Evolutionary conservation across 2,797 vertebrate genomes (phyloP).

Genomic region (Triplophysa yarkandensis): DNA sequence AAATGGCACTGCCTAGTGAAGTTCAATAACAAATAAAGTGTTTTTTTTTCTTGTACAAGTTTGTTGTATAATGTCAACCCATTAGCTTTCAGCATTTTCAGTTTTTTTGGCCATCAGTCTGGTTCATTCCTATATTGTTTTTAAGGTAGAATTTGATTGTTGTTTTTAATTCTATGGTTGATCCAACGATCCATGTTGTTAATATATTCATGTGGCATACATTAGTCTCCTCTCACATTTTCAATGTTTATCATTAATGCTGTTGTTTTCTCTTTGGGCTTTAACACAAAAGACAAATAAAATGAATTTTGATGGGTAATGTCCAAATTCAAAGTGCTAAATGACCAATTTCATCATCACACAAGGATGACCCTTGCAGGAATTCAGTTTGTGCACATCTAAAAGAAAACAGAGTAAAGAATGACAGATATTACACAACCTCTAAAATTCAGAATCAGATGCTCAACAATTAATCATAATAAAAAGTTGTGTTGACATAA

Average conservation of each 20-base stretch:
- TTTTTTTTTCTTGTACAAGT: slow-evolving; percentile 17
- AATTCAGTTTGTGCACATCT: neutral
- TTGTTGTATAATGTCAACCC: neutral
- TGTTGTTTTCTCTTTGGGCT: neutral
- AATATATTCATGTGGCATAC: neutral
- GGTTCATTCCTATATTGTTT: no score
- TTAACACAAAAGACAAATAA: neutral
- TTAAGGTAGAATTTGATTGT: neutral
- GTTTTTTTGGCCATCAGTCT: neutral
- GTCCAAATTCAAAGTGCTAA: neutral
- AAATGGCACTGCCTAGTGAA: neutral
- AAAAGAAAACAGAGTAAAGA: neutral
- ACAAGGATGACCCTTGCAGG: no score
- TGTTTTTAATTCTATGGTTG: no score
- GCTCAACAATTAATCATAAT: no score
- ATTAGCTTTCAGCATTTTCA: neutral
- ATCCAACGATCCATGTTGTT: neutral
- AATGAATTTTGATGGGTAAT: neutral
- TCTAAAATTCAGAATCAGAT: no score
- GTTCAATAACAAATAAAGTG: slow-evolving; percentile 38
- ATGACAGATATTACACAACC: neutral
- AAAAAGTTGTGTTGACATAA: no score
- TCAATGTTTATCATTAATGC: neutral
- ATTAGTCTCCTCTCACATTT: neutral
- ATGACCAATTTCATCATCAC: neutral